Base-by-base conservation (phyloP, 2,113 vertebrate genomes). In the Rhynchomys soricoides region DNA sequence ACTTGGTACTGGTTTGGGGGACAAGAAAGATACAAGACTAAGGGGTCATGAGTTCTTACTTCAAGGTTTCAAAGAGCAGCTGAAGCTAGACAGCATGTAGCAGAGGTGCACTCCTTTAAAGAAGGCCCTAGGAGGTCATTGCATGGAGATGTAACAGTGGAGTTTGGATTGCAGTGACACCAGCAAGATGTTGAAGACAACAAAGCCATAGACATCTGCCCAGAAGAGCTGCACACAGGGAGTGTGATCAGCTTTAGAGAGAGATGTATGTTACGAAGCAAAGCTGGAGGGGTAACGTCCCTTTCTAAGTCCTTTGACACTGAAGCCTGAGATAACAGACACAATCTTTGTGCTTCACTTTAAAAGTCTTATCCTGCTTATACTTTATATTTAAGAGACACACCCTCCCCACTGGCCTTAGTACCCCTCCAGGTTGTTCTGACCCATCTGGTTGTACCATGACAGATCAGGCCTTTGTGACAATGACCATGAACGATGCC, bases 391-490 rank as follows among this genome's bases (percentile, higher is more conserved):
- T 48, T 75, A 45, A 75, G 24, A 75, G 74, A 29, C 43, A 29
- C 26, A 43, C 90, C 88, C 40, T 86, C 64, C 94, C n/a, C 29
- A 8, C 90, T 19, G 62, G 90, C 90, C 11, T n/a, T 8, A 55
- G 70, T 86, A n/a, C 82, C 4, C n/a, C 1, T 4, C 62, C 6
- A 6, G 43, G 85, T 43, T 45, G 10, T 66, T 57, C 87, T 0
- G 19, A 1, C 37, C 78, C 34, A 0, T 29, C 45, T 50, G 66
- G 66, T 10, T 43, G 93, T 96, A 83, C 96, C 93, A 98, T 98
- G 98, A 97, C 98, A 98, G 98, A 99, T 97, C 99, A 99, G 98
- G 99, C 99, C 96, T 99, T 99, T 98, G 99, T 99, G 97, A 99
- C 99, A 12, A 98, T 99, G 98, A 99, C 99, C 78, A 99, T 99